Evolutionary conservation across 2,113 vertebrate genomes (phyloP).

Genomic region (Pluvianellus socialis): DNA sequence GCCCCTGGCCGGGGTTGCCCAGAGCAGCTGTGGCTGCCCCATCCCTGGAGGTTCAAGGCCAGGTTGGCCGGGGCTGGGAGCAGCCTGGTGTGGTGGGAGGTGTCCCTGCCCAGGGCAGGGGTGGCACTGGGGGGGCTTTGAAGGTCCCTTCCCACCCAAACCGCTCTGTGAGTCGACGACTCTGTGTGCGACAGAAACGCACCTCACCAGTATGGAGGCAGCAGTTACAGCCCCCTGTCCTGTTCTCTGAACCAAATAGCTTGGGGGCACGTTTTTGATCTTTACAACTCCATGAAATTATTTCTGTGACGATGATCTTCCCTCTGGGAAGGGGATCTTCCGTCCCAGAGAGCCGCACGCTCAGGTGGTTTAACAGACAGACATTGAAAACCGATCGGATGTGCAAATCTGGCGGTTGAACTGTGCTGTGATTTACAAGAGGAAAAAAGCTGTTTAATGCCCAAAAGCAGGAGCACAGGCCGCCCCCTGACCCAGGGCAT

Average conservation of each 20-base stretch:
- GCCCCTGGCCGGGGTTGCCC: rapidly evolving
- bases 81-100: rapidly evolving
- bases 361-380: not conserved
- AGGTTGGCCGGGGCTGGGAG: not conserved
- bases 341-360: not conserved
- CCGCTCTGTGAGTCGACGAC: rapidly evolving
- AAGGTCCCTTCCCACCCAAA: not conserved
- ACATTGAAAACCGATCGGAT: not conserved
- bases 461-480: not conserved
- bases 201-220: rapidly evolving
- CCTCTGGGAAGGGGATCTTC: not conserved
- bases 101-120: not conserved
- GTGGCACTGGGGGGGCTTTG: rapidly evolving
- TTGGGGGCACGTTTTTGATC: not conserved
- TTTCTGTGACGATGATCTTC: not conserved
- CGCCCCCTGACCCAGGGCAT: not conserved
- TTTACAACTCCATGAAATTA: not conserved
- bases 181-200: rapidly evolving
- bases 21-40: not conserved
- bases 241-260: not conserved
- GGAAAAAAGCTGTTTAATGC: not conserved
- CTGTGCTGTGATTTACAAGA: not conserved
- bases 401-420: not conserved
- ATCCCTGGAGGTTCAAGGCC: not conserved
- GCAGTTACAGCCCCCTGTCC: too few relatives aligned